Conservation (phyloP, 2,797 vertebrate species). For the Enteromius mattozi region DNA sequence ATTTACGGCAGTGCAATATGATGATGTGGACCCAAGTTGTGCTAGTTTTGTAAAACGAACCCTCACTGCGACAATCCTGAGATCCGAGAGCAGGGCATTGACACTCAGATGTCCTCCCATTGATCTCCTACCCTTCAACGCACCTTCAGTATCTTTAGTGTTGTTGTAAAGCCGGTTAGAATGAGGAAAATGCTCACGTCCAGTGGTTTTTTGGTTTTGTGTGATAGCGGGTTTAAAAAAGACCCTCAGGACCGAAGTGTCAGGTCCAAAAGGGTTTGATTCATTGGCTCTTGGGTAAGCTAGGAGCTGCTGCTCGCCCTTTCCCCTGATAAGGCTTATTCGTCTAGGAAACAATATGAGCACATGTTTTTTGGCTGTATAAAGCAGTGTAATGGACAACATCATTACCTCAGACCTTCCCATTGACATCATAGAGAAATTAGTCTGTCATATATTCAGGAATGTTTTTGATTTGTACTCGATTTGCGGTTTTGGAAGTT, state of each 20-base stretch:
- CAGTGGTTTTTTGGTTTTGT: slow-evolving; percentile 23
- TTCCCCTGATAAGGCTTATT: slow-evolving; percentile 34
- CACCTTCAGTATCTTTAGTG: slow-evolving; percentile 29
- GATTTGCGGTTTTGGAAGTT: slow-evolving; percentile 11
- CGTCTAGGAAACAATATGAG: slow-evolving; percentile 22
- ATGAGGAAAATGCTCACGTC: neutral
- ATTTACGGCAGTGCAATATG: slow-evolving; percentile 54
- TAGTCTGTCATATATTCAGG: neutral
- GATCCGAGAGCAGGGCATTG: slow-evolving; percentile 13
- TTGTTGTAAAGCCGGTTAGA: neutral
- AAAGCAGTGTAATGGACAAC: slow-evolving; percentile 35
- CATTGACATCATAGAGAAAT: slow-evolving; percentile 36
- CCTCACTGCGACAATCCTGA: slow-evolving; percentile 30
- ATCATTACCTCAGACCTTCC: slow-evolving; percentile 48
- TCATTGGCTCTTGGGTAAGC: slow-evolving; percentile 38
- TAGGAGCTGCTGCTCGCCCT: slow-evolving; percentile 26
- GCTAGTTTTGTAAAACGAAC: slow-evolving; percentile 49
- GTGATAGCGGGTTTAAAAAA: slow-evolving; percentile 30
- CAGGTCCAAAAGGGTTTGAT: slow-evolving; percentile 40
- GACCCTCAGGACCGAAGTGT: slow-evolving; percentile 11
- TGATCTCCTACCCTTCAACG: slow-evolving; percentile 43
- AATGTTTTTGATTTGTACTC: neutral
- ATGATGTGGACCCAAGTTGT: slow-evolving; percentile 44
- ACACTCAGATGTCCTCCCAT: slow-evolving; percentile 24
- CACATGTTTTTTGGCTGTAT: slow-evolving; percentile 47